Evolutionary conservation across 2,797 vertebrate species (phyloP), one percentile per base, ranked within the genome.

Genomic region (Thalassophryne amazonica): DNA sequence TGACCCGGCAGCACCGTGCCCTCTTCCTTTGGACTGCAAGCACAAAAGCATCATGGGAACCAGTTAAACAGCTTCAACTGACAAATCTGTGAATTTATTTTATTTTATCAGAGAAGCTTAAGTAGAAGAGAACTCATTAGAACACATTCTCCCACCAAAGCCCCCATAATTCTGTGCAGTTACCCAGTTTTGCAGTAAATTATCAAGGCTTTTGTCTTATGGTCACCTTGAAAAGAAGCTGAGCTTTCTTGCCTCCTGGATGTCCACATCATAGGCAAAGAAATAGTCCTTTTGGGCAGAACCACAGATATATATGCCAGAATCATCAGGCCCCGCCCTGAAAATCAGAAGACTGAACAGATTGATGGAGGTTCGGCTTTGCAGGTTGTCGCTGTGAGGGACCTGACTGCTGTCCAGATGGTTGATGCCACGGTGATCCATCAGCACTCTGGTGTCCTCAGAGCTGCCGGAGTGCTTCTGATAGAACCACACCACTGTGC

Each of bases 271-370:
- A 0, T 94, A 97, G 49, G 84, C 92, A 0, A 94, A 95, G 68
- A 94, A 98, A 84, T 88, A 95, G 53, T 94, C 89, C 0, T 85
- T 89, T 0, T 66, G 43, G 25, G 67, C 23, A 0, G 93, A 91
- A 34, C 96, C 94, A 0, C 96, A 98, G 20, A 96, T 77, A 39
- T 98, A 98, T 51, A 94, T 29, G 0, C 96, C 96, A 0, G 95
- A 91, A 72, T 98, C 94, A 0, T 31, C 35, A 0, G 57, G 60
- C 43, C 83, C 89, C 0, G 88, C 90, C 7, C 74, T 85, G 83
- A 93, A 96, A 33, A 98, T 74, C 2, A 97, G 29, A 45, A 98
- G 87, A 6, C 92, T 95, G 81, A 97, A 98, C 73, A 96, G 89
- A 1, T 90, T 90, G 72, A 99, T 95, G 49, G 89, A 93, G 73